Conservation (phyloP, 2,888 invertebrate species). For the Ptychoptera albimana region DNA sequence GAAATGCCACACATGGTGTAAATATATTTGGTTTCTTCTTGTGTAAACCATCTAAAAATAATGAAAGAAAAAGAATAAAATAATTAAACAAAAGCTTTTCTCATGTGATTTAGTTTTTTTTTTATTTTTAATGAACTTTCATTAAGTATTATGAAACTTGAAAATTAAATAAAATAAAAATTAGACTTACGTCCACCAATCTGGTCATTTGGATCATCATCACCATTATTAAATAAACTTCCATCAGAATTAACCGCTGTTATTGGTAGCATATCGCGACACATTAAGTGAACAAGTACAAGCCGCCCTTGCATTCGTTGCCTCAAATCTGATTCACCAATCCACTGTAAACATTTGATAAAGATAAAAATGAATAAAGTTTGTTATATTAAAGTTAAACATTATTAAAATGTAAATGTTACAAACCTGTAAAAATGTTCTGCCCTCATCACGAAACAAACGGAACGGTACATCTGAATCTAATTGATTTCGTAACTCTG, state of each 20-base stretch:
- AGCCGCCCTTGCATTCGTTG: conserved; percentile 65
- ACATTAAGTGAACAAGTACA: conserved; percentile 62
- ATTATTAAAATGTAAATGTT: too few species aligned
- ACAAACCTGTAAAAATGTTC: conserved; percentile 62
- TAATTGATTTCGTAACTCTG: conserved; percentile 59
- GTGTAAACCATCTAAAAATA: conserved; percentile 5
- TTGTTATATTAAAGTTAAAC: neutral
- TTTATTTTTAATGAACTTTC: too few species aligned
- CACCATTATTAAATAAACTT: conserved; percentile 4
- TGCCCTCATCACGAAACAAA: conserved; percentile 63
- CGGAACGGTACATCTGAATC: conserved; percentile 67
- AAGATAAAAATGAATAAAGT: too few species aligned
- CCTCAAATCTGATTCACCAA: conserved; percentile 62
- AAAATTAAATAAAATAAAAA: too few species aligned
- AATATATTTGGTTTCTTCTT: conserved; percentile 41
- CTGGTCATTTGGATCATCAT: too few species aligned
- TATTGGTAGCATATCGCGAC: conserved; percentile 46
- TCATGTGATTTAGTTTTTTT: too few species aligned
- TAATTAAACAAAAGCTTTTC: conserved; percentile 8
- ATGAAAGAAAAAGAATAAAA: conserved; percentile 10
- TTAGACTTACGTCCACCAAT: too few species aligned
- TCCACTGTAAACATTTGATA: conserved; percentile 50
- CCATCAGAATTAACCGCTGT: conserved; percentile 30
- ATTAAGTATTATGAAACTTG: too few species aligned
- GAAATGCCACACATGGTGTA: conserved; percentile 72